Base-by-base conservation (phyloP, 2,888 invertebrate genomes). In the Sinohyriopsis cumingii region DNA sequence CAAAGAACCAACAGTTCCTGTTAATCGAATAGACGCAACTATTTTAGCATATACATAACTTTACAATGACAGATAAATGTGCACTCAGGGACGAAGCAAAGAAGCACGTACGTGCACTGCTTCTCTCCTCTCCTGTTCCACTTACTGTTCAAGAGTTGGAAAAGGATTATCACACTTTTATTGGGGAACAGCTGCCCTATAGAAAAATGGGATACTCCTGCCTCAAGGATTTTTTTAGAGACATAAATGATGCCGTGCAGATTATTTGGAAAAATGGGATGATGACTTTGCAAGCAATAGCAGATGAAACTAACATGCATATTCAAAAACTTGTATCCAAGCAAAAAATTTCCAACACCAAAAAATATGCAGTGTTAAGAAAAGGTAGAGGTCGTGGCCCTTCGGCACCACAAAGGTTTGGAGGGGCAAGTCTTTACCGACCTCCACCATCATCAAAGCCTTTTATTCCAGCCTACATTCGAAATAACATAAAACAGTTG, bases 241-340 rank as follows among this genome's bases (percentile, higher is more conserved):
- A 83, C 45, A 80, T 86, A 54, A 73, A 76, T 18, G 86, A 87
- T 73, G 82, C 80, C 59, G 80, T 85, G 12, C 63, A 66, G 6
- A 71, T 83, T 6, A 71, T 70, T 20, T 79, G 76, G 72, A 72
- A 69, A 54, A 77, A 78, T 67, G 84, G 83, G 3, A 65, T 77
- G 53, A 76, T 84, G 72, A 80, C 80, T 18, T 67, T 87, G 18
- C 76, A 66, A 59, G 83, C 79, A 0, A 79, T 82, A 6, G 77
- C 84, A 4, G 81, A 84, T 63, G 79, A 79, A 45, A 73, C 78
- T 4, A 86, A 85, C 5, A 63, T 75, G 24, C 85, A 86, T 65
- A 86, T 87, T n/a, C 79, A 82, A 69, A 81, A 74, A 65, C 63
- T 87, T 45, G 86, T 87, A 9, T 76, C 83, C 1, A 79, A 77